These are phyloP conservation scores for Leptinotarsa juncta DNA, from an alignment of 2,888 invertebrate species.

Conservation along the genomic window DNA sequence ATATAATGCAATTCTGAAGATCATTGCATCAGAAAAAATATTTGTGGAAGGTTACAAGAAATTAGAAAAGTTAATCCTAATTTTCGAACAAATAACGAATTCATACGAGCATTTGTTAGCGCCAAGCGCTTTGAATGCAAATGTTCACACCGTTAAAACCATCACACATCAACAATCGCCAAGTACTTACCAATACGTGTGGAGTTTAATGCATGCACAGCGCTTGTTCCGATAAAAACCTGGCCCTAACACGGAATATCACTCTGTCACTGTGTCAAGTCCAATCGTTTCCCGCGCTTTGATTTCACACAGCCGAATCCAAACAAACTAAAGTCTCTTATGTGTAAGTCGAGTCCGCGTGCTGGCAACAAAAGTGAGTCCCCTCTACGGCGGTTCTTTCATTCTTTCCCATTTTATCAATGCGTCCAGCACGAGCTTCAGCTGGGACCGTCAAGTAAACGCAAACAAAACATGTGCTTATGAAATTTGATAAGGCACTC, in stretches of 20 bases:
- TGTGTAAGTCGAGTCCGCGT: constrained; percentile 1
- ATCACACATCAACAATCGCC: background rate
- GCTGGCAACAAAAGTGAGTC: constrained; percentile 11
- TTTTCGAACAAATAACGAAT: too few species aligned
- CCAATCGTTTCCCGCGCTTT: constrained; percentile 17
- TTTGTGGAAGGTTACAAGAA: too few species aligned
- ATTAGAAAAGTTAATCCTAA: too few species aligned
- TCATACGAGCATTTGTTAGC: too few species aligned
- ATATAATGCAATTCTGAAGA: too few species aligned
- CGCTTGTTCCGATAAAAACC: background rate
- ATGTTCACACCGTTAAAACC: background rate
- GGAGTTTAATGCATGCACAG: constrained; percentile 6
- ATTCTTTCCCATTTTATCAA: constrained; percentile 20
- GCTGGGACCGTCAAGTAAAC: constrained; percentile 5
- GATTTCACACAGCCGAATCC: constrained; percentile 1
- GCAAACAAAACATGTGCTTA: constrained; percentile 4
- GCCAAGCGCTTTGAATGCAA: too few species aligned
- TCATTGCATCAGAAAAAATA: too few species aligned
- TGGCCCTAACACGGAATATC: background rate
- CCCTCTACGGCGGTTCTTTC: background rate
- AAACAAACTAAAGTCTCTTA: constrained; percentile 9
- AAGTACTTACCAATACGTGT: background rate
- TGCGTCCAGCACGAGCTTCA: constrained; percentile 8
- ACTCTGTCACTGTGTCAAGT: constrained; percentile 12
- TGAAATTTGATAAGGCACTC: constrained; percentile 1